Base-by-base conservation (phyloP, 1,140 invertebrate species). In the Brachionus koreanus region DNA sequence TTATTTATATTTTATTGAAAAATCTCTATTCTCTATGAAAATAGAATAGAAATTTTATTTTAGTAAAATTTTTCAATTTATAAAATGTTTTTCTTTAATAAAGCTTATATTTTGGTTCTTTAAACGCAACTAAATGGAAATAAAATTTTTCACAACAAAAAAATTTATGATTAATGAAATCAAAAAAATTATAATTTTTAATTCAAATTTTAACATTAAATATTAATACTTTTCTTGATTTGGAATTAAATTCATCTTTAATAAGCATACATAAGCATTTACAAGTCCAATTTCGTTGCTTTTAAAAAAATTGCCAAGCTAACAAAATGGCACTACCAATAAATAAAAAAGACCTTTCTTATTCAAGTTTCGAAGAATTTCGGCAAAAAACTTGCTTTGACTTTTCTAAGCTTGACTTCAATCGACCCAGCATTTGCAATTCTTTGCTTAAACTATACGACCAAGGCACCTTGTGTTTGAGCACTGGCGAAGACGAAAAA, bases 321-420 rank as follows among this genome's bases (percentile, higher is more conserved):
- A 23, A n/a, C 19, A 12, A 43, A 46, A 74, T 74, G 65, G 65
- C 29, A 37, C 37, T 69, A 13, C 65, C 65, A 5, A 25, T 10
- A 0, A 74, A 25, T 16, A 79, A 79, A 61, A 79, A 79, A 79
- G 76, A 79, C n/a, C 42, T 79, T n/a, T 35, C 49, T 3, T 79
- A 79, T 43, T 57, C 76, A 37, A 79, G 61, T 52, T 79, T 43
- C 16, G 76, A 79, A 9, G 76, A 57, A 39, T 65, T 79, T 43
- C 49, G 37, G 3, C 35, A 57, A 63, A 42, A 57, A 23, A 42
- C 49, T 0, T 61, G 25, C 33, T 65, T 61, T 29, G 76, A 79
- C 35, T 79, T 79, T 42, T 23, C 33, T 9, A 79, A 42, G 16
- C 33, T 79, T 12, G 76, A 79, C n/a, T 79, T 79, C 57, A 79